Percentiles rank a stretch among this genome's conserved stretches.
phyloP scores from a whole-genome alignment of 2,113 vertebrate species.

The Nerophis lumbriciformis region DNA sequence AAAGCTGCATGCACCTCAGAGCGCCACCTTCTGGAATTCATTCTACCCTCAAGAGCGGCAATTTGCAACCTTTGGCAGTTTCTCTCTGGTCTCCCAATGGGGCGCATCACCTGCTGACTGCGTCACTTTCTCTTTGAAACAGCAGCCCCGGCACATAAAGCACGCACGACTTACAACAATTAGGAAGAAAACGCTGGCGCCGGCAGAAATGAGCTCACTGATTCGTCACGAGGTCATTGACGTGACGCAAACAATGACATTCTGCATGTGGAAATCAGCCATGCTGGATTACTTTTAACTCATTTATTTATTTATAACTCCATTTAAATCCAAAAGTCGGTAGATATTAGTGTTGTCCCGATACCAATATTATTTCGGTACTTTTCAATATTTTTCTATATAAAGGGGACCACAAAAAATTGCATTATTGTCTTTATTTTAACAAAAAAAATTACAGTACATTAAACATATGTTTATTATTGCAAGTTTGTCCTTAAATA shows the following conservation, averaged over 20 bases:
- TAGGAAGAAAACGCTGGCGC: slow-evolving; percentile 42
- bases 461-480: too few species aligned
- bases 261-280: neutral
- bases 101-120: slow-evolving; percentile 71
- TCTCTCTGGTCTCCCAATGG: slow-evolving; percentile 60
- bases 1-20: slow-evolving; percentile 47
- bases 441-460: too few species aligned
- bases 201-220: slow-evolving; percentile 51
- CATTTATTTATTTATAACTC: too few species aligned
- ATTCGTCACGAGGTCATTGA: slow-evolving; percentile 43
- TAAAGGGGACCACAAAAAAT: too few species aligned
- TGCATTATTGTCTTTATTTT: too few species aligned
- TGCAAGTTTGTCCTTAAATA: too few species aligned
- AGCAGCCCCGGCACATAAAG: slow-evolving; percentile 21
- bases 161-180: slow-evolving; percentile 42
- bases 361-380: too few species aligned
- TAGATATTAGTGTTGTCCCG: too few species aligned
- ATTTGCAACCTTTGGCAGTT: slow-evolving; percentile 71
- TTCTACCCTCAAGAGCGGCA: slow-evolving; percentile 60
- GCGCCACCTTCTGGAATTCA: slow-evolving; percentile 61
- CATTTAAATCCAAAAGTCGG: too few species aligned
- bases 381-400: too few species aligned
- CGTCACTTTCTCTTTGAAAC: slow-evolving; percentile 36
- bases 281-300: slow-evolving; percentile 2
- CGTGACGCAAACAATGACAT: slow-evolving; percentile 9